phyloP scores from a whole-genome alignment of 2,797 vertebrate species.

The Parauchenoglanis ngamensis region DNA sequence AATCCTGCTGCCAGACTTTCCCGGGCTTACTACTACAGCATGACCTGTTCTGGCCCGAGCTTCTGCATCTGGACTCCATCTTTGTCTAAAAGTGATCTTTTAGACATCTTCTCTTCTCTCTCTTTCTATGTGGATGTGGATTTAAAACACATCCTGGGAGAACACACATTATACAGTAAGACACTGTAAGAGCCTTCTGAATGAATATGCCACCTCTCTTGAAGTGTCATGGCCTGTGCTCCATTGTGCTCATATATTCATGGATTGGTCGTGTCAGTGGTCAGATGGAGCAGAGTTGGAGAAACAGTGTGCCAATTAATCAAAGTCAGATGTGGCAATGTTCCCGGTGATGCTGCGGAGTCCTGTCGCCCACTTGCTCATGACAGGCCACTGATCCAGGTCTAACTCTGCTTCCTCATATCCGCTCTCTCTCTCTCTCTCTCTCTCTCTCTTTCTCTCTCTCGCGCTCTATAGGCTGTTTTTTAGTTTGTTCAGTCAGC shows the following conservation, averaged over 20 bases:
- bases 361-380: slow-evolving; percentile 84
- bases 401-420: slow-evolving; percentile 69
- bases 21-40: slow-evolving; percentile 52
- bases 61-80: slow-evolving; percentile 33
- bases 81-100: slow-evolving; percentile 14
- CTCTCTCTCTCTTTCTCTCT: slow-evolving; percentile 78
- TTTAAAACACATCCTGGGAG: slow-evolving; percentile 45
- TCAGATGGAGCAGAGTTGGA: slow-evolving; percentile 81
- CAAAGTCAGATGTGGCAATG: slow-evolving; percentile 95
- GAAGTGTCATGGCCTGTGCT: slow-evolving; percentile 78
- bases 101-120: background rate
- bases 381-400: slow-evolving; percentile 46
- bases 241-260: slow-evolving; percentile 53
- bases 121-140: background rate
- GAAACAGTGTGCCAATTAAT: slow-evolving; percentile 86
- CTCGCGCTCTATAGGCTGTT: slow-evolving; percentile 61
- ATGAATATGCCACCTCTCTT: slow-evolving; percentile 32
- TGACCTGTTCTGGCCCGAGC: slow-evolving; percentile 49
- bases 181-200: slow-evolving; percentile 24
- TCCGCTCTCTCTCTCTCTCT: background rate
- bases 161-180: slow-evolving; percentile 17
- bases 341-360: slow-evolving; percentile 92
- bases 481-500: background rate
- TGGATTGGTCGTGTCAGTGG: slow-evolving; percentile 86
- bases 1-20: slow-evolving; percentile 54